Evolutionary conservation across 1,140 invertebrate species (phyloP), one percentile per base, ranked within the genome.

Genomic region (Bombus ignitus): DNA sequence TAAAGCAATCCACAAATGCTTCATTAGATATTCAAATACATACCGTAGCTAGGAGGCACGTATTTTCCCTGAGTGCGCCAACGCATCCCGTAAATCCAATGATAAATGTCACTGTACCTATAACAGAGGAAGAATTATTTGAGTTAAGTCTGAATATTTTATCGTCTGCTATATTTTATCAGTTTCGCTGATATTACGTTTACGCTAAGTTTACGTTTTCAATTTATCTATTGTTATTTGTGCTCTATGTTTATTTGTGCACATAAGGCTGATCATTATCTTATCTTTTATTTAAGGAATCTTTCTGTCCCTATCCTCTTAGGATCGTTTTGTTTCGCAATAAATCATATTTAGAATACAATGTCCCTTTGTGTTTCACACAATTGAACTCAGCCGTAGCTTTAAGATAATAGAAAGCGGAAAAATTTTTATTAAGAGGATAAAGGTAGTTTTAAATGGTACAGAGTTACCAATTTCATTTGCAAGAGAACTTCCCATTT

Each of bases 21-120:
- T 84, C 53, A 87, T 80, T 66, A 42, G 62, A 81, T 66, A 3
- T 37, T 18, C 15, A 35, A 85, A 65, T 73, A 96, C 97, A 97
- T 95, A 98, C 98, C 91, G 97, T 97, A 83, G 98, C 98, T 88
- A 99, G 95, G 71, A 99, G 96, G 94, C 97, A 98, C 47, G 98
- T 98, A 94, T 98, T 98, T 95, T 98, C 98, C 93, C 98, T 96
- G 90, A 99, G 96, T 79, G 99, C 98, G 81, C 99, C 99, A n/a
- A 99, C 97, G 96, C 99, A 99, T 72, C 99, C 99, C 86, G 98
- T 98, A 94, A 99, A 99, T 42, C 98, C 98, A 92, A 99, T 99
- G 91, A 99, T 96, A 94, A 99, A 99, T 91, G 98, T 99, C 83
- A 99, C 96, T 76, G 97, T 97, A 83, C 98, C 97, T 97, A 93